Percentiles rank a stretch among this genome's conserved stretches.
These are phyloP conservation scores for Setophaga petechia DNA, from an alignment of 2,113 vertebrate genomes.

Conservation along the genomic window DNA sequence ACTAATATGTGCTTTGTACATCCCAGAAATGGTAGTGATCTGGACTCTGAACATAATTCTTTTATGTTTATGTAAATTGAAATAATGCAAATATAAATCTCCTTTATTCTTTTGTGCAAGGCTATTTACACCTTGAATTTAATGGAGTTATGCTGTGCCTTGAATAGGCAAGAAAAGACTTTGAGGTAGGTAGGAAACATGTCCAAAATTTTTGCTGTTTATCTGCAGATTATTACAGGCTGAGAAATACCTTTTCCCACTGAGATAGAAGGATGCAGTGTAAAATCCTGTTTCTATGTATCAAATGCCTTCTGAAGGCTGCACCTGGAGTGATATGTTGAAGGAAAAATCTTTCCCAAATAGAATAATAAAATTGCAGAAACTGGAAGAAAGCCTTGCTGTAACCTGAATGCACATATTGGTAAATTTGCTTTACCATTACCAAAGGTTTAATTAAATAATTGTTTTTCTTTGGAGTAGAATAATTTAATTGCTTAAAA, in stretches of 20 bases:
- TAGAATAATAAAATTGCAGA: neutral
- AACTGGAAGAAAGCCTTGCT: neutral
- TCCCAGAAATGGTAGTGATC: neutral
- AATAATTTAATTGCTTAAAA: neutral
- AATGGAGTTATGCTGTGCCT: neutral
- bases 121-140: neutral
- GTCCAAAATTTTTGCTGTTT: neutral
- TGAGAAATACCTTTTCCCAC: neutral
- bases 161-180: neutral
- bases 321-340: neutral
- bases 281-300: neutral
- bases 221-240: neutral
- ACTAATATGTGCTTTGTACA: neutral
- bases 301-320: neutral
- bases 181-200: neutral
- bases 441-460: neutral
- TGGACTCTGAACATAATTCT: neutral
- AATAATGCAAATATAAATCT: neutral
- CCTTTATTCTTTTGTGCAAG: neutral
- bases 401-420: neutral
- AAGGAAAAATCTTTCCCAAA: neutral
- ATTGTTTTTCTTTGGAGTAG: constrained; percentile 16
- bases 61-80: neutral
- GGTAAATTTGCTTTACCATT: neutral
- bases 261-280: neutral